Percentiles rank a stretch among this genome's conserved stretches.
These are phyloP conservation scores for Nysson spinosus DNA, from an alignment of 2,888 invertebrate genomes.

Conservation along the genomic window DNA sequence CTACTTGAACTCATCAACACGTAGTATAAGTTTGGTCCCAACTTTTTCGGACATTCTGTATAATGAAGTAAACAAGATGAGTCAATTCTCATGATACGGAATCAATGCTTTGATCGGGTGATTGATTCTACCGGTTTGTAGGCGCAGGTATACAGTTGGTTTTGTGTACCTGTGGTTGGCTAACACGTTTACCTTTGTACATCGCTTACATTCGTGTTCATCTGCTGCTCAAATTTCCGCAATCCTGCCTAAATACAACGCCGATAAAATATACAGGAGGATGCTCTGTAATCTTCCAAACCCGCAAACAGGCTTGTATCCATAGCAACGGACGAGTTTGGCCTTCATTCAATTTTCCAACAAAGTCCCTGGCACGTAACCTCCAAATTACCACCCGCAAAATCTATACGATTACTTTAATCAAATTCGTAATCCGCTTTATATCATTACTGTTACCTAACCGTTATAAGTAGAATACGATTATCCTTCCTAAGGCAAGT, in stretches of 20 bases:
- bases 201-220: constrained; percentile 32
- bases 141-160: neutral
- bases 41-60: too few relatives aligned
- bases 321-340: too few relatives aligned
- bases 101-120: constrained; percentile 21
- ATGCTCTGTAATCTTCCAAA: neutral
- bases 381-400: too few relatives aligned
- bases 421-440: too few relatives aligned
- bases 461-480: too few relatives aligned
- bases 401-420: too few relatives aligned
- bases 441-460: too few relatives aligned
- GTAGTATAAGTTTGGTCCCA: too few relatives aligned
- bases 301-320: neutral
- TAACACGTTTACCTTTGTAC: constrained; percentile 44
- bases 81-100: neutral
- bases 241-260: constrained; percentile 38
- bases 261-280: constrained; percentile 48
- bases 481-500: too few relatives aligned
- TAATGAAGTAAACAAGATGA: constrained; percentile 25
- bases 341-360: too few relatives aligned
- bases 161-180: constrained; percentile 35
- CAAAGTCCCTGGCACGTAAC: too few relatives aligned
- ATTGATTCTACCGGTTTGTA: constrained; percentile 13
- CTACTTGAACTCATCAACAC: too few relatives aligned
- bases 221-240: constrained; percentile 45